Base-by-base conservation (phyloP, 2,888 invertebrate species). In the Myopa tessellatipennis region DNA sequence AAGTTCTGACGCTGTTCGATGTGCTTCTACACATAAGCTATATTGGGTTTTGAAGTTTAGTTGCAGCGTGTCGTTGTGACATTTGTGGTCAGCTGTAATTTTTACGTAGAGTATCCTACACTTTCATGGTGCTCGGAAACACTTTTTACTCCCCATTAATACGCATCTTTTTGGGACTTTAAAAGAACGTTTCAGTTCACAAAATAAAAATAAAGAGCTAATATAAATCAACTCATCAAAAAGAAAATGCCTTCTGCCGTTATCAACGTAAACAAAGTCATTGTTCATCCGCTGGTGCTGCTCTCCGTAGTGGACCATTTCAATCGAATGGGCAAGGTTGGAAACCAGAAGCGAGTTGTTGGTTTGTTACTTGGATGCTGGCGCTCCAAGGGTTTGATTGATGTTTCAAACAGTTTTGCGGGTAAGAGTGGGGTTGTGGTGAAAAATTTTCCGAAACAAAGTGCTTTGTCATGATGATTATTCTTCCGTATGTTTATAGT, bases 401-500 rank as follows among this genome's bases (percentile, higher is more conserved):
- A 99, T 90, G 97, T 99, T 69, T 98, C 99, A 52, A 99, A 99
- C 90, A 99, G 98, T 90, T 99, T 99, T 93, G 99, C 99, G 91
- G 98, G 99, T 98, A 91, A 91, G 82, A 26, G 26, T 80, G 16
- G 12, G 63, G 63, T 26, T 38, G 65, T 36, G 65, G 65, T 34
- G 38, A 65, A 16, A 26, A 14, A 34, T 26, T 6, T 26, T 58
- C 16, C 14, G 73, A 40, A 52, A 16, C 36, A 40, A 74, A 74
- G 18, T 36, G 74, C 74, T 16, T 52, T 36, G 74, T 74, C 74
- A 74, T 52, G 63, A n/a, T 36, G 3, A 12, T 36, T 14, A 38
- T 26, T 71, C 55, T 63, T 18, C 10, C 34, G 52, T 18, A 7
- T 58, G 45, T 69, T 79, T 80, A 0, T 90, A 98, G 99, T 99